Conservation (phyloP, 2,797 vertebrate genomes). For the Scolopax rusticola region DNA sequence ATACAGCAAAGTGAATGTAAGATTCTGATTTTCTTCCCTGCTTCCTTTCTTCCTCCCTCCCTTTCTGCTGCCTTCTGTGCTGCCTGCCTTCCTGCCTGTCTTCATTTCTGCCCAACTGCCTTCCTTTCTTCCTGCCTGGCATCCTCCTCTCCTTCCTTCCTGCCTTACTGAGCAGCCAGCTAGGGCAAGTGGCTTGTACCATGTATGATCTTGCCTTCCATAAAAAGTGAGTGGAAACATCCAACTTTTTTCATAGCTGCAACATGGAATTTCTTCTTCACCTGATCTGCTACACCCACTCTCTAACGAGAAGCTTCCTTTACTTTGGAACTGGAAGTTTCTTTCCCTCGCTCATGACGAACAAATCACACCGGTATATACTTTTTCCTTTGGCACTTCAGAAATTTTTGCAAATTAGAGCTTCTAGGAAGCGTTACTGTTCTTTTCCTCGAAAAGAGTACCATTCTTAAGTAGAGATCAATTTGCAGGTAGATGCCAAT, state of each 20-base stretch:
- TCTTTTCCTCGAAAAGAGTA: not conserved
- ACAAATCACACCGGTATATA: not conserved
- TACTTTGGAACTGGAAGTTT: not conserved
- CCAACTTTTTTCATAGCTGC: not conserved
- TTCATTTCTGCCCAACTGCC: not conserved
- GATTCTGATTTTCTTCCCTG: not conserved
- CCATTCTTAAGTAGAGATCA: not conserved
- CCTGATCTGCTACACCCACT: not conserved
- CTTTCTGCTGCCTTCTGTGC: not conserved
- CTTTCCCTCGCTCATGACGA: not conserved
- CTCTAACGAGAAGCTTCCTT: not conserved
- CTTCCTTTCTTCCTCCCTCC: not conserved
- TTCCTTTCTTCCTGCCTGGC: not conserved
- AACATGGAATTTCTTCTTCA: not conserved
- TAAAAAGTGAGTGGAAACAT: not conserved
- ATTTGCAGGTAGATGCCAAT: not conserved
- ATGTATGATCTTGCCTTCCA: not conserved
- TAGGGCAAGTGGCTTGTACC: not conserved
- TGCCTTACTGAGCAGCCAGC: not conserved
- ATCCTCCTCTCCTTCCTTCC: not conserved
- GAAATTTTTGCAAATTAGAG: not conserved
- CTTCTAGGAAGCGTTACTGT: not conserved
- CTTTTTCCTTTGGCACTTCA: not conserved
- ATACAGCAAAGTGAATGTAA: not conserved
- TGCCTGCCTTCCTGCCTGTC: not conserved